Evolutionary conservation across 2,797 vertebrate species (phyloP).

Genomic region (Lithobates pipiens): DNA sequence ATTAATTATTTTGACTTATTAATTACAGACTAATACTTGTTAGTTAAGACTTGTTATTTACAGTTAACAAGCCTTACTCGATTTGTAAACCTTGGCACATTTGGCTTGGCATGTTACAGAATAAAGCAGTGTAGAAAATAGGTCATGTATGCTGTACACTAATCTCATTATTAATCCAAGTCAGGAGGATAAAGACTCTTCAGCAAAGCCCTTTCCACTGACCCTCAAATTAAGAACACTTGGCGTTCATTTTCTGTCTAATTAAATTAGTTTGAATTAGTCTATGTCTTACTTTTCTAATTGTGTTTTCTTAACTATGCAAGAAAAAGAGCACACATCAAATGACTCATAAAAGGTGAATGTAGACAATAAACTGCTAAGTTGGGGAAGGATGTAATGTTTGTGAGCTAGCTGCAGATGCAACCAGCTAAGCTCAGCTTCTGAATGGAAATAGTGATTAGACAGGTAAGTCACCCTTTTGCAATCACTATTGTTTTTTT

Average conservation of each 20-base stretch:
- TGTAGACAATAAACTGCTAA: no score
- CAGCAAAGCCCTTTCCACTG: conserved; percentile 30
- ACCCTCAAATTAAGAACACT: conserved; percentile 31
- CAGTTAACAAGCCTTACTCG: neutral
- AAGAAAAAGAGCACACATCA: neutral
- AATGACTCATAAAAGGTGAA: neutral
- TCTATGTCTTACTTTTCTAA: neutral
- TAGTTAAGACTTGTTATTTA: no score
- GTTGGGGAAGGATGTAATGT: no score
- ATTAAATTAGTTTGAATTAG: conserved; percentile 35
- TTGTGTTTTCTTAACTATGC: no score
- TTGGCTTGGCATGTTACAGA: neutral
- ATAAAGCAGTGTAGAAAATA: neutral
- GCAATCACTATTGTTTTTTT: no score
- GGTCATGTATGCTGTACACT: conserved; percentile 14
- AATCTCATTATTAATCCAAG: conserved; percentile 44
- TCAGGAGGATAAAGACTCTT: conserved; percentile 46
- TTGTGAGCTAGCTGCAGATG: no score
- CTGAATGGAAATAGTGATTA: no score
- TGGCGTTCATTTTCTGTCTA: conserved; percentile 21
- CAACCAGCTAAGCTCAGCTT: no score
- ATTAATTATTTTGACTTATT: no score
- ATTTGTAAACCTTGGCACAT: neutral
- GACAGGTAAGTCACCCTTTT: no score
- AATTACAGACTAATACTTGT: no score